Percentiles rank a stretch among this genome's conserved stretches.
Evolutionary conservation across 1,140 invertebrate genomes (phyloP).

Genomic region (Gonioctena quinquepunctata): DNA sequence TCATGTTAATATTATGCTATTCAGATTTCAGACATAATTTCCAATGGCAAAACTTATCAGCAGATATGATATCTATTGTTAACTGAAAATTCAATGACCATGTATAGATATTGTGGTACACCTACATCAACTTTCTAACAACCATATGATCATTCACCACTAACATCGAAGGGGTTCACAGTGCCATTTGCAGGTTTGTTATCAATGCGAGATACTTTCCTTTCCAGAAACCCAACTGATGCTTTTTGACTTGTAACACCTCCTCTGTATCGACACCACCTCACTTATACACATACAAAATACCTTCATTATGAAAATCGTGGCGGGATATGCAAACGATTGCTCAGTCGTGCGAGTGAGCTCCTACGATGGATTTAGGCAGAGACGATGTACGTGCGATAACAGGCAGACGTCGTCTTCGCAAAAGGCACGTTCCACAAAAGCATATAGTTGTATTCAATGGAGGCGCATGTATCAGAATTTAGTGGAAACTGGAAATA

Average conservation of each 20-base stretch:
- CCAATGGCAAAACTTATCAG: too few species aligned
- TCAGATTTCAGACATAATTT: too few species aligned
- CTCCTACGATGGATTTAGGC: conserved; percentile 48
- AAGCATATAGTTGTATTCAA: background rate
- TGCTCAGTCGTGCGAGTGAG: conserved; percentile 43
- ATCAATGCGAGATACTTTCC: too few species aligned
- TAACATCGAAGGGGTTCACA: too few species aligned
- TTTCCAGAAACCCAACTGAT: too few species aligned
- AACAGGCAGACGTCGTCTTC: conserved; percentile 41
- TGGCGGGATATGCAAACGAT: conserved; percentile 44
- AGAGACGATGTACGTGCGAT: conserved; percentile 54
- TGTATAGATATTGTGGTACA: too few species aligned
- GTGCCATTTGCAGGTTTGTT: too few species aligned
- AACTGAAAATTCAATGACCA: too few species aligned
- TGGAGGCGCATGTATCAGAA: background rate
- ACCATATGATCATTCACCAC: too few species aligned
- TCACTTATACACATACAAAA: background rate
- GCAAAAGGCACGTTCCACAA: conserved; percentile 30
- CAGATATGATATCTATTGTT: too few species aligned
- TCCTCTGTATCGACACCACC: background rate
- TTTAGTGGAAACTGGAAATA: background rate
- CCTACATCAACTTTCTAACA: too few species aligned
- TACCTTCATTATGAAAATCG: conserved; percentile 39
- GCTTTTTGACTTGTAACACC: background rate
- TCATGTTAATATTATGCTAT: too few species aligned